Evolutionary conservation across 2,888 invertebrate species (phyloP).

Genomic region (Parnassius orleans): DNA sequence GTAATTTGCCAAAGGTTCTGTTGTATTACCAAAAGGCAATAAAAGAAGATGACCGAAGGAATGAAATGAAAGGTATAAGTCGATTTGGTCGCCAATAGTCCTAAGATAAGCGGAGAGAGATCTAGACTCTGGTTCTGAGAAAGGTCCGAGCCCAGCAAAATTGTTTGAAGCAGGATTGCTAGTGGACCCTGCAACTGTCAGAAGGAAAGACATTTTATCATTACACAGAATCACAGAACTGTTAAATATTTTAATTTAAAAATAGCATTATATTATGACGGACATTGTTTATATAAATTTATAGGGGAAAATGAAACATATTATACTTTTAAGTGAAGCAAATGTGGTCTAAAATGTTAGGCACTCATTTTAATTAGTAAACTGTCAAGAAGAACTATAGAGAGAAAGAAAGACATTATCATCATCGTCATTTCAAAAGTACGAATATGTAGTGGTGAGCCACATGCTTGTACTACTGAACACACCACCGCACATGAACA

Average conservation of each 20-base stretch:
- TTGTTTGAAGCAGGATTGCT: slow-evolving; percentile 80
- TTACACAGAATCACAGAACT: background rate
- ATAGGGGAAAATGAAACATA: background rate
- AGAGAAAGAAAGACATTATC: no score
- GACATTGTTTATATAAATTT: no score
- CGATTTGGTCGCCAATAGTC: slow-evolving; percentile 69
- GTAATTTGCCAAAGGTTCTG: slow-evolving; percentile 79
- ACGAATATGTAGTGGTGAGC: no score
- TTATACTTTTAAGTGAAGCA: no score
- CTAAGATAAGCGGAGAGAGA: slow-evolving; percentile 77
- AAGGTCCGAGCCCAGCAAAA: slow-evolving; percentile 84
- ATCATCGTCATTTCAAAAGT: no score
- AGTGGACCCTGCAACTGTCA: slow-evolving; percentile 77
- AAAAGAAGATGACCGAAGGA: slow-evolving; percentile 86
- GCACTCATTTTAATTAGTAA: no score
- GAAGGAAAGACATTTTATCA: background rate
- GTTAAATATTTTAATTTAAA: no score
- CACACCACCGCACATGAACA: no score
- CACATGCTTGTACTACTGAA: no score
- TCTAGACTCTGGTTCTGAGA: slow-evolving; percentile 86
- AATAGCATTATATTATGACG: no score
- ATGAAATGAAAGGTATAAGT: slow-evolving; percentile 86
- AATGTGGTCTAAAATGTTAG: no score
- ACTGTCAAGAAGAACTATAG: no score
- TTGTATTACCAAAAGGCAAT: slow-evolving; percentile 85